Base-by-base conservation (phyloP, 37 sponge, comb jelly and placozoan genomes). In the Dysidea cf. avara region DNA sequence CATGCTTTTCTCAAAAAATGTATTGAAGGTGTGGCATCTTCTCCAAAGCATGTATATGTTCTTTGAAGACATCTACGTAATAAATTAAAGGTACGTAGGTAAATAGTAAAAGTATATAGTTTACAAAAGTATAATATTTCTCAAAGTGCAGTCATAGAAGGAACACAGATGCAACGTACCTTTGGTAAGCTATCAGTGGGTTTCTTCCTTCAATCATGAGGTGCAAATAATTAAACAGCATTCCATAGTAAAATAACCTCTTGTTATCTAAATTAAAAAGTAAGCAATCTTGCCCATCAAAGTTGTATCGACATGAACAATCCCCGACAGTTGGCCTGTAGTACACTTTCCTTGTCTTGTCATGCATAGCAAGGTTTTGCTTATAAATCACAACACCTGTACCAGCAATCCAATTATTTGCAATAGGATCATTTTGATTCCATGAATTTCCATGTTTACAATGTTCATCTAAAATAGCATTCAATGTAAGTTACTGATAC, bases 361-460 rank as follows among this genome's bases (percentile, higher is more conserved):
- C 46, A 38, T 38, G 29, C 3, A 66, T n/a, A 40, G 67, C 40
- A 16, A 38, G 22, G 46, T 40, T 18, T 17, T 43, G n/a, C 24
- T 66, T 66, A 47, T 66, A 40, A 47, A 66, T 66, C 67, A 43
- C 17, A 28, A 40, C 67, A 43, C 49, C 24, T 40, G n/a, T 43
- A 20, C 67, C 29, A n/a, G 46, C 46, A 21, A 66, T 40, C 67
- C 67, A 66, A 18, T 29, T 29, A 18, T 66, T 66, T n/a, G 5
- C 22, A 3, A 40, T 26, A 20, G 67, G 67, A 66, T 66, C 67
- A 40, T 17, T 4, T 7, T 20, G 35, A 18, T 62, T 16, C n/a
- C 46, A 66, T 11, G n/a, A 14, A 40, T 66, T 66, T 40, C 67
- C 67, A 66, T 66, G 67, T 18, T 66, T 4, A 40, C 67, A 66